Evolutionary conservation across 2,797 vertebrate species (phyloP), one percentile per base, ranked within the genome.

Genomic region (Dryobates pubescens): DNA sequence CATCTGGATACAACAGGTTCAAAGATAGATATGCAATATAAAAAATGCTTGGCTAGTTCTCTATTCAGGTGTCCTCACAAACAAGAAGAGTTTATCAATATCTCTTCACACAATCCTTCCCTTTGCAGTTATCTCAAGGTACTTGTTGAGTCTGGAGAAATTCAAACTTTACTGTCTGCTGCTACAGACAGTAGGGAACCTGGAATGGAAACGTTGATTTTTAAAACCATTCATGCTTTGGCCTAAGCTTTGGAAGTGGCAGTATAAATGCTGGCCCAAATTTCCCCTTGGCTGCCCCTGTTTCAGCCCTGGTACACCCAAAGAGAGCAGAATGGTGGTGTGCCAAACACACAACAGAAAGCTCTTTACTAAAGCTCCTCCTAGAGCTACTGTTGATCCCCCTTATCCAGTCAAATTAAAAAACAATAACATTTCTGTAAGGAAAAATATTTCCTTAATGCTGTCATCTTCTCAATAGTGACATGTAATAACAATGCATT

Each of bases 381-480:
- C 22, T 17, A 38, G 10, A 90, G 49, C 41, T 71, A n/a, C 72
- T 41, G 27, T 26, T 69, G 22, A 14, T 72, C 54, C 34, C 64
- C 47, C 30, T 72, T 36, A 56, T 57, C 18, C 67, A 34, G 17
- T 10, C 62, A 57, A 53, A 81, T 72, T 41, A 36, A 76, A 73
- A 84, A 68, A 41, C 13, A 78, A 3, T 1, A 76, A 65, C 51
- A 49, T 26, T 10, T 24, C 67, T 51, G 71, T 3, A 61, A 86
- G 78, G 36, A 57, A 65, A 78, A 86, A 59, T 47, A 88, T 91
- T 84, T 78, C 49, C 61, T 73, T 45, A 43, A 86, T 26, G 61
- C 68, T 88, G 45, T 47, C 62, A 88, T 38, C 32, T 74, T 63
- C 72, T 68, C 57, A 64, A 20, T 62, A 74, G 19, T 2, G 45